These are phyloP conservation scores for Platycheirus albimanus DNA, from an alignment of 2,888 invertebrate species.

Conservation along the genomic window DNA sequence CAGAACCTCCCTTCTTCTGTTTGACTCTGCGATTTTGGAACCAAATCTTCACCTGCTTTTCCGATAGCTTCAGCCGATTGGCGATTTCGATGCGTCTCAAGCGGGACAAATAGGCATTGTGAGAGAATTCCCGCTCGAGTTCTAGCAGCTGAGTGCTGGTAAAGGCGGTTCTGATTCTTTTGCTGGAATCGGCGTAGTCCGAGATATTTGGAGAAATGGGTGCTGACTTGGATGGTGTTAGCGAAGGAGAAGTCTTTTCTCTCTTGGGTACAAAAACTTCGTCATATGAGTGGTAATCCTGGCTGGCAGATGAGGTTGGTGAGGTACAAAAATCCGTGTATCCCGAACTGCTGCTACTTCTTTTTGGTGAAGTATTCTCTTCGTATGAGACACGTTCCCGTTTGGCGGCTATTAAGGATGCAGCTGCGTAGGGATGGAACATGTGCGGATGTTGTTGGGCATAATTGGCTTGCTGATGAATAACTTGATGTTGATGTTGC, in stretches of 20 bases:
- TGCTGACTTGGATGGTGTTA: constrained; percentile 64
- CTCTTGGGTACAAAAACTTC: constrained; percentile 74
- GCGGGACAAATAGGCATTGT: constrained; percentile 95
- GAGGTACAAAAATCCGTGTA: constrained; percentile 79
- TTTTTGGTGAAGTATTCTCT: constrained; percentile 65
- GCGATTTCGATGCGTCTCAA: constrained; percentile 96
- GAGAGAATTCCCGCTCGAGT: constrained; percentile 93
- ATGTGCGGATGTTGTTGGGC: constrained; percentile 73
- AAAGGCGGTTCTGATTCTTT: constrained; percentile 96
- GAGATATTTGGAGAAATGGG: constrained; percentile 79
- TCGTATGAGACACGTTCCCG: constrained; percentile 54
- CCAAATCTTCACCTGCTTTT: constrained; percentile 98
- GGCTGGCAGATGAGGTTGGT: constrained; percentile 79
- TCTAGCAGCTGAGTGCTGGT: constrained; percentile 94
- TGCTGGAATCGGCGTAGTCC: constrained; percentile 88
- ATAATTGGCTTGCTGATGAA: constrained; percentile 76
- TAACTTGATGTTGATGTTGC: constrained; percentile 69
- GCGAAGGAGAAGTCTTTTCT: constrained; percentile 40
- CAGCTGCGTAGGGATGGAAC: constrained; percentile 59
- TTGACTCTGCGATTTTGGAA: constrained; percentile 96
- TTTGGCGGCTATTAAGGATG: constrained; percentile 48
- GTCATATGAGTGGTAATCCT: constrained; percentile 78
- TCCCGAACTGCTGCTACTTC: constrained; percentile 75
- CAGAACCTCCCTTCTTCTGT: constrained; percentile 93
- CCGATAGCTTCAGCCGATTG: constrained; percentile 92